Conservation (phyloP, 1,140 invertebrate species). For the Drosophila ficusphila region DNA sequence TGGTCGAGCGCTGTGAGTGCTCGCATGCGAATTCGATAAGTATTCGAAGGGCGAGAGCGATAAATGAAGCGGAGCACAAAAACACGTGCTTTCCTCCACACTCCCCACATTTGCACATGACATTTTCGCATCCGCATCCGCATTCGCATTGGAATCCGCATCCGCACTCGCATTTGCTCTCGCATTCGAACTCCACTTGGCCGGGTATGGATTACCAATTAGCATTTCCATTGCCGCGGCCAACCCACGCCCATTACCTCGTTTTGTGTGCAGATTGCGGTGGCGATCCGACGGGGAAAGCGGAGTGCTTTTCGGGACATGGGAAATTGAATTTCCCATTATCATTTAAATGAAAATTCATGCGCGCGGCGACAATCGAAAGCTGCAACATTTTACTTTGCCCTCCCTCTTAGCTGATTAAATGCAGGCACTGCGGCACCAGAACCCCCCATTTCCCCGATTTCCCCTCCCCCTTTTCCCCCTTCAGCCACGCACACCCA, state of each 20-base stretch:
- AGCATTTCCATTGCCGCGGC: slow-evolving; percentile 56
- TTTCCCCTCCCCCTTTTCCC: too few species aligned
- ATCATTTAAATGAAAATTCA: slow-evolving; percentile 70
- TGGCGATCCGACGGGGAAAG: neutral
- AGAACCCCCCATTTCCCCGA: too few species aligned
- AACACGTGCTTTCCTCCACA: neutral
- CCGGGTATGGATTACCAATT: slow-evolving; percentile 58
- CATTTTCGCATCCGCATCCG: slow-evolving; percentile 9
- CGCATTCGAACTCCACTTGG: neutral
- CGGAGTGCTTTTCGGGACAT: slow-evolving; percentile 4
- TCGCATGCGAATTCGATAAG: slow-evolving; percentile 40
- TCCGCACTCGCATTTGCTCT: neutral
- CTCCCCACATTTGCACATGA: neutral
- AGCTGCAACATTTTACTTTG: slow-evolving; percentile 28
- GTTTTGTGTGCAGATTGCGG: slow-evolving; percentile 40
- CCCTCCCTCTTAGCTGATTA: slow-evolving; percentile 51
- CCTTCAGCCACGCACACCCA: neutral
- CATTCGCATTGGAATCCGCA: neutral
- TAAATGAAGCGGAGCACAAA: slow-evolving; percentile 19
- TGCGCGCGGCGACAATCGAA: slow-evolving; percentile 31
- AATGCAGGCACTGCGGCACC: slow-evolving; percentile 28
- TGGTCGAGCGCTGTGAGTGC: slow-evolving; percentile 28
- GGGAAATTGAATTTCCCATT: slow-evolving; percentile 72
- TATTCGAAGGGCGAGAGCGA: slow-evolving; percentile 41
- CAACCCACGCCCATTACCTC: slow-evolving; percentile 19